These are phyloP conservation scores for Augochlorella aurata DNA, from an alignment of 2,888 invertebrate species.

Conservation along the genomic window DNA sequence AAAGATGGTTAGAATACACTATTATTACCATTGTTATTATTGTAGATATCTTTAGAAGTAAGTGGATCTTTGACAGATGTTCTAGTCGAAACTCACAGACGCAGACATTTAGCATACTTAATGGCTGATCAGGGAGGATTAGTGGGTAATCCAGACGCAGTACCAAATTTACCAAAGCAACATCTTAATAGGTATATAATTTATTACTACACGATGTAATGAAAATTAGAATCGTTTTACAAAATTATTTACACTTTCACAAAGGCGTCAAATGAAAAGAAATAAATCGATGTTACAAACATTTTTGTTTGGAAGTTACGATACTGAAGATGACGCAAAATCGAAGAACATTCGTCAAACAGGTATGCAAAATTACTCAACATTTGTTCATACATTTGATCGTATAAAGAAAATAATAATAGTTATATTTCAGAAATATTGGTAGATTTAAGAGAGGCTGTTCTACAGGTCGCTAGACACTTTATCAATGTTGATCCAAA, in stretches of 20 bases:
- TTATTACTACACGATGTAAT: neutral
- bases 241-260: conserved; percentile 62
- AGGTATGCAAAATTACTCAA: conserved; percentile 73
- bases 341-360: conserved; percentile 99
- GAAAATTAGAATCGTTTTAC: conserved; percentile 17
- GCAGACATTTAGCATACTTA: conserved; percentile 95
- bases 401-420: neutral
- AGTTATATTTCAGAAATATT: conserved; percentile 87
- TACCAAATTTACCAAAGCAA: conserved; percentile 96
- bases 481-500: conserved; percentile 97
- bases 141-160: conserved; percentile 94
- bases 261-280: conserved; percentile 93
- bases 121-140: conserved; percentile 98
- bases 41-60: conserved; percentile 87
- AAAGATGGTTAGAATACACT: neutral
- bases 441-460: conserved; percentile 98
- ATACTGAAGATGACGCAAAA: conserved; percentile 91
- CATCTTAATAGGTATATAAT: conserved; percentile 87
- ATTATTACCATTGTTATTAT: conserved; percentile 32
- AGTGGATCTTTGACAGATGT: conserved; percentile 92
- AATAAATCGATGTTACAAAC: conserved; percentile 95
- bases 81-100: conserved; percentile 93
- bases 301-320: conserved; percentile 92
- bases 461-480: conserved; percentile 95
- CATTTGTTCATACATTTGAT: conserved; percentile 6